Conservation (phyloP, 2,113 vertebrate species). For the Balaenoptera acutorostrata region DNA sequence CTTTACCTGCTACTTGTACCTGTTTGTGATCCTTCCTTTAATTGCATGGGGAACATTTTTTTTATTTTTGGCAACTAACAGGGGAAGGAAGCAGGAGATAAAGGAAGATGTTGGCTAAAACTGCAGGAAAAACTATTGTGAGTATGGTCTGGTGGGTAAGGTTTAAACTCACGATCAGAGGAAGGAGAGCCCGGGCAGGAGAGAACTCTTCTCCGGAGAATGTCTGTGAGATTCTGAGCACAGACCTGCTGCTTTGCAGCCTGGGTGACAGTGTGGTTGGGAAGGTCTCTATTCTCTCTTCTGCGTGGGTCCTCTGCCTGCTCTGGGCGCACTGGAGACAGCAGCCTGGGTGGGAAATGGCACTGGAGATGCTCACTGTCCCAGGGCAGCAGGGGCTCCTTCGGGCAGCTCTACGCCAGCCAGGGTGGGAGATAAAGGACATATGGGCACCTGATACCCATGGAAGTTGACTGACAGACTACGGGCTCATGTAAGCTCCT, state of each 20-base stretch:
- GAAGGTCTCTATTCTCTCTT: not conserved
- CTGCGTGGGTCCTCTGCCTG: not conserved
- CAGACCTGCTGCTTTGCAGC: not conserved
- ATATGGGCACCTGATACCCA: too few species aligned
- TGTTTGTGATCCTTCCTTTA: not conserved
- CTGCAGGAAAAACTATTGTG: not conserved
- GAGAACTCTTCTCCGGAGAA: not conserved
- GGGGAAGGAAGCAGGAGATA: not conserved
- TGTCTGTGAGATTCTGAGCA: not conserved
- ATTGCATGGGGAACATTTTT: not conserved
- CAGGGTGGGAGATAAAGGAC: not conserved
- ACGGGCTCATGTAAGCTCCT: not conserved
- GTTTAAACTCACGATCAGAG: not conserved
- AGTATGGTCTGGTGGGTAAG: not conserved
- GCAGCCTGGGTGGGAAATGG: not conserved
- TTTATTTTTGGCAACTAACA: not conserved
- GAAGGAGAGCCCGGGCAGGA: not conserved
- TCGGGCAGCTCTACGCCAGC: not conserved
- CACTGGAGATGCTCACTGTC: not conserved
- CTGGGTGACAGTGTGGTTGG: accelerated
- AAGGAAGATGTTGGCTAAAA: not conserved
- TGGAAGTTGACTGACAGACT: not conserved
- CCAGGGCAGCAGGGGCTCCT: not conserved
- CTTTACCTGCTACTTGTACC: not conserved
- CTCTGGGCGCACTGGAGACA: not conserved